Percentiles rank a stretch among this genome's conserved stretches.
phyloP scores from a whole-genome alignment of 2,113 vertebrate species.

The Hippotragus niger region DNA sequence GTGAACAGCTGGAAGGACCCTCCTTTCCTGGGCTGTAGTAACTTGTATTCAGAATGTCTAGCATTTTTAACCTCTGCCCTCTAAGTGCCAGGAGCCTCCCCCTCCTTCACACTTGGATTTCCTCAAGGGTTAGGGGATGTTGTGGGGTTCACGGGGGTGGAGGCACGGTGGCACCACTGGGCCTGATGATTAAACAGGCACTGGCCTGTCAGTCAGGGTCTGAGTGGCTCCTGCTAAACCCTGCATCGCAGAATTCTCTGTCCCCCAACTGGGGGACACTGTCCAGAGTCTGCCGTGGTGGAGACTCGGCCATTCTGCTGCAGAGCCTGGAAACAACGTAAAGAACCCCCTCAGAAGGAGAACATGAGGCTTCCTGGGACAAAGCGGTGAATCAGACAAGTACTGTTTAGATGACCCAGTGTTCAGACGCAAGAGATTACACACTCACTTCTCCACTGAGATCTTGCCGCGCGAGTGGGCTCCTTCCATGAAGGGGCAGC shows the following conservation, averaged over 20 bases:
- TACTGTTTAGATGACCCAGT: neutral
- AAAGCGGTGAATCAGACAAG: neutral
- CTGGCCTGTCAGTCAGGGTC: neutral
- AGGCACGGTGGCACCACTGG: accelerated
- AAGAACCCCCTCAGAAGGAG: neutral
- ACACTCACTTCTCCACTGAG: neutral
- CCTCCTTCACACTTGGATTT: neutral
- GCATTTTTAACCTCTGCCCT: neutral
- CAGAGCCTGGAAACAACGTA: neutral
- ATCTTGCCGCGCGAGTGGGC: accelerated
- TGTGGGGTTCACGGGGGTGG: accelerated
- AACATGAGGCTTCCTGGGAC: neutral
- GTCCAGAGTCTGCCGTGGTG: neutral
- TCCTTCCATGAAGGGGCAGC: neutral
- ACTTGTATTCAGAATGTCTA: neutral
- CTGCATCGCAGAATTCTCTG: neutral
- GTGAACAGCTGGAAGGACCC: neutral
- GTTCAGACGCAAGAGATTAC: neutral
- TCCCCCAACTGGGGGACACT: neutral
- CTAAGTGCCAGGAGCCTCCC: neutral
- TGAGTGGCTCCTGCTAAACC: neutral
- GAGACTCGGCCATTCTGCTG: neutral
- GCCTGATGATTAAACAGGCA: neutral
- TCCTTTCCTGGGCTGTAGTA: neutral
- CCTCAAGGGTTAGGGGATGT: neutral